These are phyloP conservation scores for Tachina fera DNA, from an alignment of 2,888 invertebrate genomes.

Conservation along the genomic window DNA sequence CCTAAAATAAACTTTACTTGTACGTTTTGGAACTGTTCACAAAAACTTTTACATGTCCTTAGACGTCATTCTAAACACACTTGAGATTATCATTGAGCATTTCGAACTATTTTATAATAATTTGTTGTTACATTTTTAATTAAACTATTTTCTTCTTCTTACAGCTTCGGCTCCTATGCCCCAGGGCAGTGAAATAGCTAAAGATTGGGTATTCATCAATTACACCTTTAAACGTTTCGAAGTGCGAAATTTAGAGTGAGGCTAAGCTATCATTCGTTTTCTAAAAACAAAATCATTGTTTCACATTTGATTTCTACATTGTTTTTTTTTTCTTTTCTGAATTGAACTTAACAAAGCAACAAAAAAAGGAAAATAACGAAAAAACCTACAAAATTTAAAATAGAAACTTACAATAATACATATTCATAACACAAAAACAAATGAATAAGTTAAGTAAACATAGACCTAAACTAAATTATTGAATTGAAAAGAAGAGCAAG, in stretches of 20 bases:
- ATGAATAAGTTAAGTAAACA: slow-evolving; percentile 42
- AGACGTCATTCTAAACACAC: too few species aligned
- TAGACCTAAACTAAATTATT: slow-evolving; percentile 62
- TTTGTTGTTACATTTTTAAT: not conserved
- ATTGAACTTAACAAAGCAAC: slow-evolving; percentile 63
- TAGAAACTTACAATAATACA: slow-evolving; percentile 36
- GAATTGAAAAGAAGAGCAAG: slow-evolving; percentile 50
- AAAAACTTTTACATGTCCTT: too few species aligned
- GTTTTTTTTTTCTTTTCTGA: slow-evolving; percentile 41
- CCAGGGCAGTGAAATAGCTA: slow-evolving; percentile 96
- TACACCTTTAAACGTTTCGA: slow-evolving; percentile 99
- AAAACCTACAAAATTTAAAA: slow-evolving; percentile 26
- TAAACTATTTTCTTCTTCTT: slow-evolving; percentile 75
- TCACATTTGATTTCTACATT: slow-evolving; percentile 42
- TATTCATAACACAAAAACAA: slow-evolving; percentile 47
- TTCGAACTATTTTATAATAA: not conserved
- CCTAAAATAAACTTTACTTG: too few species aligned
- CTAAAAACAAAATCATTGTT: slow-evolving; percentile 47
- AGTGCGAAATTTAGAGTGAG: slow-evolving; percentile 84
- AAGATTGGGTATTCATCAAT: slow-evolving; percentile 99
- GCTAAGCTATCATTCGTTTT: slow-evolving; percentile 68
- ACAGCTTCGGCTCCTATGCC: slow-evolving; percentile 93
- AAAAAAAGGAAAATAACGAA: slow-evolving; percentile 10
- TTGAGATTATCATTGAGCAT: too few species aligned
- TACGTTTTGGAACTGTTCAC: too few species aligned